Evolutionary conservation across 1,140 invertebrate genomes (phyloP).

Genomic region (Lerema accius): DNA sequence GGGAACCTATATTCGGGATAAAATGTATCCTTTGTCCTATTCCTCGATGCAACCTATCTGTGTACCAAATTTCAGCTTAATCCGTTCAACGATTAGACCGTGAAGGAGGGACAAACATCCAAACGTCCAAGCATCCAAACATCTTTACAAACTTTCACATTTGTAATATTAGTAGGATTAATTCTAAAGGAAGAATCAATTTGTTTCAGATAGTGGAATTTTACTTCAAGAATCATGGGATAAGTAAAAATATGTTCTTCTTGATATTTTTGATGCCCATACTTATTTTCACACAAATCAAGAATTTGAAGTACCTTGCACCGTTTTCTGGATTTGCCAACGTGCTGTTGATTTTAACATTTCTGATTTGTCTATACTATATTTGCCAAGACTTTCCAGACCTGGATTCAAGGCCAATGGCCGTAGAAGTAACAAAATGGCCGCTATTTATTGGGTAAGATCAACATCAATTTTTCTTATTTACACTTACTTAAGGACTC

Average conservation of each 20-base stretch:
- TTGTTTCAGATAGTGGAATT: slow-evolving; percentile 85
- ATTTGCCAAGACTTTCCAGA: slow-evolving; percentile 84
- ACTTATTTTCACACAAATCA: slow-evolving; percentile 85
- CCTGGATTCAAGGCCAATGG: slow-evolving; percentile 76
- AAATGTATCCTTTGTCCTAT: no score
- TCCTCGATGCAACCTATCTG: no score
- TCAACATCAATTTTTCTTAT: no score
- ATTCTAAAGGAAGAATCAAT: no score
- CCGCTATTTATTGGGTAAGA: slow-evolving; percentile 86
- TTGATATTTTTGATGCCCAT: slow-evolving; percentile 84
- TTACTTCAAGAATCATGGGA: slow-evolving; percentile 54
- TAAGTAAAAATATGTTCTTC: slow-evolving; percentile 82
- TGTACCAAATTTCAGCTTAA: no score
- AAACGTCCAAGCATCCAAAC: no score
- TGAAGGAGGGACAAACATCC: no score
- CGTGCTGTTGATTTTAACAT: slow-evolving; percentile 86
- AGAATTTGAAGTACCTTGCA: slow-evolving; percentile 88
- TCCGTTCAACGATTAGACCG: no score
- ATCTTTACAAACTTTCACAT: no score
- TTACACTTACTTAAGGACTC: no score
- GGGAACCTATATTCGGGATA: no score
- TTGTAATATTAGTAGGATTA: no score
- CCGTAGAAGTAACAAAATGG: slow-evolving; percentile 78
- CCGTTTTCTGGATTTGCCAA: slow-evolving; percentile 90
- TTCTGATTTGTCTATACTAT: slow-evolving; percentile 89